phyloP scores from a whole-genome alignment of 1,140 invertebrate species.

The Rhysida immarginata region DNA sequence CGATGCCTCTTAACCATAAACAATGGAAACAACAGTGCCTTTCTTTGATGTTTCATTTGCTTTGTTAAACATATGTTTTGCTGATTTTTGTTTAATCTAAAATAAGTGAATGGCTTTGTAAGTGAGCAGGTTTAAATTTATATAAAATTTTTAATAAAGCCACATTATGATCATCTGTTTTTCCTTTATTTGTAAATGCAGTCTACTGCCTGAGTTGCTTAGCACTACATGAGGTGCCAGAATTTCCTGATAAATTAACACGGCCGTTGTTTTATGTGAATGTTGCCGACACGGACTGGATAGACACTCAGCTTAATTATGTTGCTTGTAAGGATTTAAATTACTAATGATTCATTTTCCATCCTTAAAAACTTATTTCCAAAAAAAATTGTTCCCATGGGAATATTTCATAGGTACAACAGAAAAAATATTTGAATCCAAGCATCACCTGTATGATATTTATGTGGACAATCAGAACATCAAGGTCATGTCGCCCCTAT shows the following conservation, averaged over 20 bases:
- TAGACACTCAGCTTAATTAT: slow-evolving; percentile 29
- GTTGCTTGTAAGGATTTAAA: slow-evolving; percentile 29
- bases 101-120: too few species aligned
- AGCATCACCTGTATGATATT: slow-evolving; percentile 31
- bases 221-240: slow-evolving; percentile 26
- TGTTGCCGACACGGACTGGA: slow-evolving; percentile 32
- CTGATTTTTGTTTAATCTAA: too few species aligned
- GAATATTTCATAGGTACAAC: slow-evolving; percentile 26
- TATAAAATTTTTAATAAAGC: too few species aligned
- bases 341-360: neutral
- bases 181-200: slow-evolving; percentile 15
- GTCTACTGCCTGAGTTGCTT: slow-evolving; percentile 35
- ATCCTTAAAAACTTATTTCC: neutral
- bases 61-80: too few species aligned
- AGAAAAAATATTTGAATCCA: slow-evolving; percentile 35
- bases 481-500: slow-evolving; percentile 2
- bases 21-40: too few species aligned
- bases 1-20: too few species aligned
- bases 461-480: slow-evolving; percentile 26
- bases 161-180: too few species aligned
- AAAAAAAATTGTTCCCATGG: neutral
- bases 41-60: too few species aligned
- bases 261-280: slow-evolving; percentile 33
- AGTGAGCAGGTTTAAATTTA: too few species aligned
- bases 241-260: slow-evolving; percentile 19